Percentiles rank a stretch among this genome's conserved stretches.
Conservation (phyloP, 2,888 invertebrate genomes). For the Caenorhabditis virilis region DNA sequence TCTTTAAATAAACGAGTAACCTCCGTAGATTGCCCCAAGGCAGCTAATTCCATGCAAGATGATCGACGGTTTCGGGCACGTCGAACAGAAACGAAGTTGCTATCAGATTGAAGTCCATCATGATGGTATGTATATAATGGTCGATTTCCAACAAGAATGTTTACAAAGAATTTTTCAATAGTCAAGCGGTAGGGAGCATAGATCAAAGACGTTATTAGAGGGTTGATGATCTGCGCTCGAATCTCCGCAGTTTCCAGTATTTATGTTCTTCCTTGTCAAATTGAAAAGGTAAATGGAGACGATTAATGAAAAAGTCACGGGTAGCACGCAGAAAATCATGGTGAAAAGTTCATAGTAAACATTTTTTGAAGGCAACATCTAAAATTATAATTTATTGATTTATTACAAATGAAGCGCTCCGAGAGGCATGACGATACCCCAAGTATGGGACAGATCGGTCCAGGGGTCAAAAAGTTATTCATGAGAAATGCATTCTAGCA, state of each 20-base stretch:
- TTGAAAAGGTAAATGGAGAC: constrained; percentile 67
- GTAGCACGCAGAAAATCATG: constrained; percentile 63
- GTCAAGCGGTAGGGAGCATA: constrained; percentile 68
- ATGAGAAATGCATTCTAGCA: too few relatives aligned
- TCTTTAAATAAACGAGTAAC: constrained; percentile 9
- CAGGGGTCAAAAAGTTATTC: too few relatives aligned
- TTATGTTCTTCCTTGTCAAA: constrained; percentile 52
- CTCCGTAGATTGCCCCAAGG: constrained; percentile 50
- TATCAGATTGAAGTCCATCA: constrained; percentile 55
- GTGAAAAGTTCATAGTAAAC: constrained; percentile 67
- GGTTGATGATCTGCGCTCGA: constrained; percentile 64
- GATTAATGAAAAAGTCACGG: constrained; percentile 65
- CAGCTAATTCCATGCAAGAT: constrained; percentile 47
- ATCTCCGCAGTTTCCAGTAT: constrained; percentile 41
- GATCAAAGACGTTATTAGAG: constrained; percentile 66
- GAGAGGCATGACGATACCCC: too few relatives aligned
- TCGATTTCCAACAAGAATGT: constrained; percentile 66
- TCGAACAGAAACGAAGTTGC: constrained; percentile 51
- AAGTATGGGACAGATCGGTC: too few relatives aligned
- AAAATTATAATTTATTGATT: too few relatives aligned
- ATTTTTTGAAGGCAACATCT: constrained; percentile 61
- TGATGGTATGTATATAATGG: constrained; percentile 61
- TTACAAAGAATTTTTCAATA: constrained; percentile 64
- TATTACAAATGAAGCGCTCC: too few relatives aligned
- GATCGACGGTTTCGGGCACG: constrained; percentile 41